Evolutionary conservation across 1,140 invertebrate species (phyloP).

Genomic region (Drosophila nikananu): DNA sequence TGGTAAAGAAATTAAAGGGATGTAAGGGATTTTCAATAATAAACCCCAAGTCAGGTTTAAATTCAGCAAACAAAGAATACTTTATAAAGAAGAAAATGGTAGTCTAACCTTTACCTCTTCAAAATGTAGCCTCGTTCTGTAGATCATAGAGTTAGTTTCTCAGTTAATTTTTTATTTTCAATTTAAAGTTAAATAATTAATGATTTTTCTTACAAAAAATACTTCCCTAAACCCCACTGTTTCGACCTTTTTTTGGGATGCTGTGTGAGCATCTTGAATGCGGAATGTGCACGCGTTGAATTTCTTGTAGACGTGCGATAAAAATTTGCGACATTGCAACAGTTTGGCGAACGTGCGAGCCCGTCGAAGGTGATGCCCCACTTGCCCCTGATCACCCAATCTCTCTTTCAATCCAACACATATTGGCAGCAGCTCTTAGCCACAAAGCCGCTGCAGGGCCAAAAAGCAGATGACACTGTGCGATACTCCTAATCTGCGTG

Average conservation of each 20-base stretch:
- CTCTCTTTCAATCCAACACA: not conserved
- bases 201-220: no score
- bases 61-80: not conserved
- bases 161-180: not conserved
- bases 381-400: not conserved
- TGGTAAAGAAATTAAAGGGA: not conserved
- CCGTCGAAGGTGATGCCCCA: constrained; percentile 44
- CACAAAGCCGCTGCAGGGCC: constrained; percentile 57
- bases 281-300: constrained; percentile 83
- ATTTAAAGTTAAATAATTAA: not conserved
- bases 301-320: constrained; percentile 84
- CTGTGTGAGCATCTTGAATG: constrained; percentile 70
- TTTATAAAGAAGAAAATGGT: not conserved
- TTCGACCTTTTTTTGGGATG: constrained; percentile 37
- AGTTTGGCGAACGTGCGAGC: constrained; percentile 76
- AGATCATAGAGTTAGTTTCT: not conserved
- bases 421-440: constrained; percentile 74
- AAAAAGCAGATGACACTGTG: constrained; percentile 74
- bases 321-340: constrained; percentile 85
- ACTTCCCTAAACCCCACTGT: constrained; percentile 16
- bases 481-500: constrained; percentile 82
- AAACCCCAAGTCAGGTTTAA: not conserved
- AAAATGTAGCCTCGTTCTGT: not conserved
- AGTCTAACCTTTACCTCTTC: not conserved
- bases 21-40: not conserved